Percentiles rank a stretch among this genome's conserved stretches.
These are phyloP conservation scores for Acrocephalus arundinaceus DNA, from an alignment of 2,113 vertebrate genomes.

Conservation along the genomic window DNA sequence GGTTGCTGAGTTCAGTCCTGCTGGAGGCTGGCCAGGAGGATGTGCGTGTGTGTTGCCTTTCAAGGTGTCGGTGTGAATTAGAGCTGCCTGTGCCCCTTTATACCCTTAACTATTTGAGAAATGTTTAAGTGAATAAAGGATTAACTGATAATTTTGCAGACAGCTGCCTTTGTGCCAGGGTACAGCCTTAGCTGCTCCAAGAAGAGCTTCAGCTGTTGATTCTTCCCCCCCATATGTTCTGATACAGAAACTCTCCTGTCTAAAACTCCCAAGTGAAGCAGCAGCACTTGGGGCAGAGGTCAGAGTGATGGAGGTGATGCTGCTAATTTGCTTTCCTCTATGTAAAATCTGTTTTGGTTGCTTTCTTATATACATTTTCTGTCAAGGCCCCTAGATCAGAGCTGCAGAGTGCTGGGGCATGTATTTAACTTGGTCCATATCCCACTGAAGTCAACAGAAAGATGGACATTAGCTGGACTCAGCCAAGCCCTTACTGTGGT, in stretches of 20 bases:
- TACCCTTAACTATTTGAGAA: neutral
- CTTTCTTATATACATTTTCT: accelerated
- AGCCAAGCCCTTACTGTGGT: neutral
- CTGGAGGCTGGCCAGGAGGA: neutral
- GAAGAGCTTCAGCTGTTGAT: neutral
- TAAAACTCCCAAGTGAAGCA: neutral
- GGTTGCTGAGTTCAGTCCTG: neutral
- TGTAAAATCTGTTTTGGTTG: neutral
- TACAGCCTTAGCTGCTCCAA: neutral
- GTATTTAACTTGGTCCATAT: neutral
- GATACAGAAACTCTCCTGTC: neutral
- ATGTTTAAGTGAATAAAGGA: constrained; percentile 44
- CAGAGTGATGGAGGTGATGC: neutral
- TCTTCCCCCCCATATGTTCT: neutral
- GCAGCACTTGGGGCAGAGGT: neutral
- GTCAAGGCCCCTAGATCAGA: neutral
- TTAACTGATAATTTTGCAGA: constrained; percentile 42
- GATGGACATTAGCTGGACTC: neutral
- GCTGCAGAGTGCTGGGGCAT: neutral
- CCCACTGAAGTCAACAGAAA: neutral
- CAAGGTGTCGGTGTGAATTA: neutral
- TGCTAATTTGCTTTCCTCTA: neutral
- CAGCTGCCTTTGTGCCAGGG: neutral
- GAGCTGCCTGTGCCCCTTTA: neutral
- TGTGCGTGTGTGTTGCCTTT: neutral